phyloP scores from a whole-genome alignment of 1,140 invertebrate species.

The Chelonus insularis region DNA sequence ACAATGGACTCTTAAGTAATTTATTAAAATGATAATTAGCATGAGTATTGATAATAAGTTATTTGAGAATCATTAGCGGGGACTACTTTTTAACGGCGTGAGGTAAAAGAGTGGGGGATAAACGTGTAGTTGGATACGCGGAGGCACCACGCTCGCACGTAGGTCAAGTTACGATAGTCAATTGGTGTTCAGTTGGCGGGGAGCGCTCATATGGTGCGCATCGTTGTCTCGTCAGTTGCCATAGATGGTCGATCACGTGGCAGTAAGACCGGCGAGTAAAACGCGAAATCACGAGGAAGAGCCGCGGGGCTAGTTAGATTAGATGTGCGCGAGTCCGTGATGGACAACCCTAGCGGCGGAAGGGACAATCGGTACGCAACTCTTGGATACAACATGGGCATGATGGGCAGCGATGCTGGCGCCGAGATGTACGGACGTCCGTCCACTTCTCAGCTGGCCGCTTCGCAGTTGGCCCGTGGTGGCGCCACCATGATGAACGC shows the following conservation, averaged over 20 bases:
- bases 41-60: neutral
- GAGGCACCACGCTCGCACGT: conserved; percentile 54
- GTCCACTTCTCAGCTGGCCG: conserved; percentile 64
- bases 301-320: conserved; percentile 32
- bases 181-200: conserved; percentile 50
- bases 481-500: conserved; percentile 62
- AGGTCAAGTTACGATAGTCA: conserved; percentile 55
- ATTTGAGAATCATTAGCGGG: conserved; percentile 24
- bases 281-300: conserved; percentile 20
- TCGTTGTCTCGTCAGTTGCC: conserved; percentile 42
- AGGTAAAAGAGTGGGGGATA: conserved; percentile 33
- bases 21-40: conserved; percentile 2
- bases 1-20: neutral
- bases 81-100: conserved; percentile 44
- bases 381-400: conserved; percentile 80
- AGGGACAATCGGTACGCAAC: conserved; percentile 79
- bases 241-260: conserved; percentile 52
- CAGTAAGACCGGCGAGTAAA: conserved; percentile 13
- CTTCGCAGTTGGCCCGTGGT: conserved; percentile 61
- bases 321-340: conserved; percentile 52
- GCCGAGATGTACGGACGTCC: conserved; percentile 76
- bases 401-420: conserved; percentile 72
- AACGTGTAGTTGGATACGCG: conserved; percentile 48
- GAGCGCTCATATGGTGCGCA: conserved; percentile 52
- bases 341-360: conserved; percentile 72